phyloP scores from a whole-genome alignment of 1,140 invertebrate species.

The Bombus huntii region DNA sequence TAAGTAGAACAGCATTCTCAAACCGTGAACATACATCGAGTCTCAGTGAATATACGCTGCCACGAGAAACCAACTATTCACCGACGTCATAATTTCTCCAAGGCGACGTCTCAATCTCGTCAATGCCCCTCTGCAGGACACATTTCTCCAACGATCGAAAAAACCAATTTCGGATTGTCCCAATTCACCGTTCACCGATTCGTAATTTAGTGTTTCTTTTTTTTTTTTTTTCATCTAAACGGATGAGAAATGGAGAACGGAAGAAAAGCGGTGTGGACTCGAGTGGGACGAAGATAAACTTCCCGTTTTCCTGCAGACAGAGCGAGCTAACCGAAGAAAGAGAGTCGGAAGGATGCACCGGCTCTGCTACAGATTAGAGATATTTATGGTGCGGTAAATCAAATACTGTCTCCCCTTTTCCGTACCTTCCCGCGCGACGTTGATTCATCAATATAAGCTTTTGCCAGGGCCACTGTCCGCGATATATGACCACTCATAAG shows the following conservation, averaged over 20 bases:
- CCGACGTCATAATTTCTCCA: background rate
- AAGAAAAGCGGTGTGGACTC: slow-evolving; percentile 45
- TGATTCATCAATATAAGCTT: slow-evolving; percentile 69
- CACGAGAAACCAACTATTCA: too few relatives aligned
- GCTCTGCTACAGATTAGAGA: slow-evolving; percentile 73
- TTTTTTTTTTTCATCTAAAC: slow-evolving; percentile 6
- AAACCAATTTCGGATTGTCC: slow-evolving; percentile 38
- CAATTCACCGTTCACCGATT: slow-evolving; percentile 30
- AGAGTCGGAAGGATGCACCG: slow-evolving; percentile 45
- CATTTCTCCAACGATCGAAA: background rate
- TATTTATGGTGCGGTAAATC: slow-evolving; percentile 78
- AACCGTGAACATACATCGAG: too few relatives aligned
- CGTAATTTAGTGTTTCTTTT: slow-evolving; percentile 23
- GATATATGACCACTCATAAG: slow-evolving; percentile 34
- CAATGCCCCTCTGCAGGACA: background rate
- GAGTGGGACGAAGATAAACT: slow-evolving; percentile 39
- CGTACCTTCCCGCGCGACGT: slow-evolving; percentile 44
- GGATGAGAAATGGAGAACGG: slow-evolving; percentile 54
- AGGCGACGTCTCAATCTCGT: too few relatives aligned
- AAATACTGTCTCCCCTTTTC: slow-evolving; percentile 67
- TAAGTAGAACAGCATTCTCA: too few relatives aligned
- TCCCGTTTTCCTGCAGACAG: background rate
- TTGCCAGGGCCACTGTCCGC: slow-evolving; percentile 32
- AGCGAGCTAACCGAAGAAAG: slow-evolving; percentile 29
- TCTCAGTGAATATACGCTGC: too few relatives aligned